Percentiles rank a stretch among this genome's conserved stretches.
Evolutionary conservation across 2,888 invertebrate genomes (phyloP).

Genomic region (Scelioninae gen. 1): DNA sequence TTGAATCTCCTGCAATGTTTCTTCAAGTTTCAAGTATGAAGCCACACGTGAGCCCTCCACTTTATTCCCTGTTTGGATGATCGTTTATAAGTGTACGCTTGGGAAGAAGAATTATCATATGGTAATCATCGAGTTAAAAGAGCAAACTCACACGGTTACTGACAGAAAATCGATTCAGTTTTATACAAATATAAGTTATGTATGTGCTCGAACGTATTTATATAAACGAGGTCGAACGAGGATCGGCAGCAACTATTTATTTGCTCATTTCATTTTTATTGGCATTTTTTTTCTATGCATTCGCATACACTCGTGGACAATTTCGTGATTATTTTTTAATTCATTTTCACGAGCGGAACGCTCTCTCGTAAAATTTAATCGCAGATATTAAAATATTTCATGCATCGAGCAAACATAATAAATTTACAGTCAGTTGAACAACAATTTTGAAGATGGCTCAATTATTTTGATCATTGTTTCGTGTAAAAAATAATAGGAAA

Average conservation of each 20-base stretch:
- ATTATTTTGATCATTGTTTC: too few species aligned
- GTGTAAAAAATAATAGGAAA: too few species aligned
- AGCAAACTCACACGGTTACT: conserved; percentile 44
- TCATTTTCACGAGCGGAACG: conserved; percentile 10
- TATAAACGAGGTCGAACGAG: conserved; percentile 59
- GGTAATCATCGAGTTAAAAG: conserved; percentile 55
- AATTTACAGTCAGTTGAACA: neutral
- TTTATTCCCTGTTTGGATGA: conserved; percentile 1
- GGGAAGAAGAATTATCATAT: conserved; percentile 34
- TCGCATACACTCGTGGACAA: too few species aligned
- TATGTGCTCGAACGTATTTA: conserved; percentile 56
- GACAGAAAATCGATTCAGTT: conserved; percentile 55
- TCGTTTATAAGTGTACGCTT: neutral
- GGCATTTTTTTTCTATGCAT: neutral
- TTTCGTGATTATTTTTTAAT: conserved; percentile 17
- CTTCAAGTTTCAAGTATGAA: too few species aligned
- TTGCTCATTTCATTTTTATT: conserved; percentile 48
- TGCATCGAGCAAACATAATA: conserved; percentile 1
- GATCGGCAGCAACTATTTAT: conserved; percentile 46
- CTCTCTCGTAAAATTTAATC: conserved; percentile 3
- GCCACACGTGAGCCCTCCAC: too few species aligned
- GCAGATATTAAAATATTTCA: neutral
- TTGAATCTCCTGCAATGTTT: too few species aligned
- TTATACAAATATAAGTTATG: conserved; percentile 46
- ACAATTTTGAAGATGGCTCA: too few species aligned